Conservation (phyloP, 2,113 vertebrate genomes). For the Megaleporinus macrocephalus region DNA sequence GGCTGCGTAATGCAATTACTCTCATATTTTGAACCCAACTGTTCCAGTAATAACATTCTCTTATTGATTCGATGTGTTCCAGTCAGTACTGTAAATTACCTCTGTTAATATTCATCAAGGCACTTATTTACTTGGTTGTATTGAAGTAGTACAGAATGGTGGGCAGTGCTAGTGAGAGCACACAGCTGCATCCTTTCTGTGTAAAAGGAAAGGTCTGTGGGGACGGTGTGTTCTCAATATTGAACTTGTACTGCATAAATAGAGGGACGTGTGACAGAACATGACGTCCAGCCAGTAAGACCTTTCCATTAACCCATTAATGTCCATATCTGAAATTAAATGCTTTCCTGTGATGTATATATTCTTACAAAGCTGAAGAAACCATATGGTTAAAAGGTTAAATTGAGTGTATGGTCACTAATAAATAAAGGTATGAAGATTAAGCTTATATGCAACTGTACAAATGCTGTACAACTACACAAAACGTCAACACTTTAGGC, state of each 20-base stretch:
- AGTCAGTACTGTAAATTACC: not conserved
- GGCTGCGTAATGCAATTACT: not conserved
- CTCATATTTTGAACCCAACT: conserved; percentile 6
- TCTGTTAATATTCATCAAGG: not conserved
- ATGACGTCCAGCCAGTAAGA: not conserved
- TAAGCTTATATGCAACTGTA: no score
- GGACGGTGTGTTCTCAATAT: conserved; percentile 1
- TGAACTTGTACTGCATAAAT: not conserved
- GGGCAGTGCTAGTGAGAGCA: conserved; percentile 33
- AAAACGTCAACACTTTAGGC: no score
- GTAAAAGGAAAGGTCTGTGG: conserved; percentile 7
- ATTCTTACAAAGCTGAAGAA: no score
- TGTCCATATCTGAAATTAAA: not conserved
- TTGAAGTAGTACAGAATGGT: not conserved
- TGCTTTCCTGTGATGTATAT: not conserved
- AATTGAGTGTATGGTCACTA: no score
- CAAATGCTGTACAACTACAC: no score
- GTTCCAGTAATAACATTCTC: not conserved
- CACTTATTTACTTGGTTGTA: not conserved
- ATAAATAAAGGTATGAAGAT: no score
- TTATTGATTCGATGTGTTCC: not conserved
- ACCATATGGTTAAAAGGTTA: no score
- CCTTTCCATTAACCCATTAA: conserved; percentile 5
- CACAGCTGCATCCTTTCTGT: conserved; percentile 41
- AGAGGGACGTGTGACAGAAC: not conserved